Evolutionary conservation across 2,888 invertebrate species (phyloP).

Genomic region (Tenthredo notha): DNA sequence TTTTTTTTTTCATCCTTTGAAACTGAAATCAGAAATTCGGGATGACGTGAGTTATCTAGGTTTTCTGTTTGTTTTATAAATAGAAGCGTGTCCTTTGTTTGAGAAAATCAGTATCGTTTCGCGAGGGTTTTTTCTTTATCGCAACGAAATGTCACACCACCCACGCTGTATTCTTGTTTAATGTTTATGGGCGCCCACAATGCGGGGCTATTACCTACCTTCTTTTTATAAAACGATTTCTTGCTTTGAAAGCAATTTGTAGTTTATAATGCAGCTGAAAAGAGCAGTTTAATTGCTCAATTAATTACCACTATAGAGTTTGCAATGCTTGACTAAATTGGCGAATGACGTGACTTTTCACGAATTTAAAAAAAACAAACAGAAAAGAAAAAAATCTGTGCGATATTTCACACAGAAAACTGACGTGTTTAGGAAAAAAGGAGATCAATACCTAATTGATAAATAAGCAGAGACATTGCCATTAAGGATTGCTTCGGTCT

Average conservation of each 20-base stretch:
- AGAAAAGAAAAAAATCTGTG: not conserved
- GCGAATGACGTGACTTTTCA: not conserved
- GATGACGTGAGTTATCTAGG: not conserved
- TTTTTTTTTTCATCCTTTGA: not conserved
- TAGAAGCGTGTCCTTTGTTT: conserved; percentile 33
- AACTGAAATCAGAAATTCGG: not conserved
- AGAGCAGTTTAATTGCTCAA: not conserved
- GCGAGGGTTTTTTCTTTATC: not conserved
- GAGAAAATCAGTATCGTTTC: not conserved
- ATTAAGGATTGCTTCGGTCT: not conserved
- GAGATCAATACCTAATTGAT: not conserved
- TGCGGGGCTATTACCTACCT: not conserved
- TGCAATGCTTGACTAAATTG: not conserved
- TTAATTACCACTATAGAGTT: not conserved
- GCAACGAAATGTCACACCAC: conserved; percentile 32
- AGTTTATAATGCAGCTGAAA: not conserved
- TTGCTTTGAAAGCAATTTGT: not conserved
- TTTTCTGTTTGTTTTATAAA: conserved; percentile 5
- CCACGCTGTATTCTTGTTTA: not conserved
- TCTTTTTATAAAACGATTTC: not conserved
- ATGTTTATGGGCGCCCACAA: not conserved
- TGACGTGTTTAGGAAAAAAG: not conserved
- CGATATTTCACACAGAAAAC: not conserved
- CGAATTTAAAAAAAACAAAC: not conserved
- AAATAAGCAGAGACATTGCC: not conserved